Base-by-base conservation (phyloP, 2,888 invertebrate species). In the Clanis bilineata region DNA sequence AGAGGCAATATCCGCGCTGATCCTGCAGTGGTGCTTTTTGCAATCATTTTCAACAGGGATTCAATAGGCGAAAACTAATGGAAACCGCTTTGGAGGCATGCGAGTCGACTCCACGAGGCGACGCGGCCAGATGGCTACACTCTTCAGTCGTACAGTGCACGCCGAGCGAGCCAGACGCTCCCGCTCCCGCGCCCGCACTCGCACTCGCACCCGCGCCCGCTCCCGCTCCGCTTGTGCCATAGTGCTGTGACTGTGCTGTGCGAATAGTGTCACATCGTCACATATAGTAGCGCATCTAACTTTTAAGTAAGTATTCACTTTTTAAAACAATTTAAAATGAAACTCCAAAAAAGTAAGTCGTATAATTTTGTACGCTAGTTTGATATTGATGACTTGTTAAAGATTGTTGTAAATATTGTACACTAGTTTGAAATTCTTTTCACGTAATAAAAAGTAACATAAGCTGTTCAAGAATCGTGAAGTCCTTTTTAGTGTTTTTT, bases 91-190 rank as follows among this genome's bases (percentile, higher is more conserved):
- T n/a, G 38, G 55, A 15, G 21, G 21, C 55, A 18, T 56, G n/a
- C 21, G n/a, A 36, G 22, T 10, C 39, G 55, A 7, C 25, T 12
- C 23, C 4, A 23, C 45, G n/a, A 22, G 25, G n/a, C 23, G 45
- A 9, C 28, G 25, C 28, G 10, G 15, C n/a, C n/a, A n/a, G n/a
- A n/a, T n/a, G 7, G 3, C 32, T 18, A 9, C 4, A 2, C 15
- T 9, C n/a, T 18, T 38, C 55, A 36, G 55, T 36, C 36, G 55
- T 15, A 18, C 22, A 39, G 55, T 38, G 38, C 38, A 18, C 39
- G 55, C 38, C 55, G 55, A 23, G 38, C 55, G 38, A 38, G 55
- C 12, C 55, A 39, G 55, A 38, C 22, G 55, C 23, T 36, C 36
- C 10, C 54, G 21, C 36, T 15, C 2, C 32, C 12, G 18, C 38